Percentiles rank a stretch among this genome's conserved stretches.
Conservation (phyloP, 2,113 vertebrate species). For the Myrmophylax atrothorax region DNA sequence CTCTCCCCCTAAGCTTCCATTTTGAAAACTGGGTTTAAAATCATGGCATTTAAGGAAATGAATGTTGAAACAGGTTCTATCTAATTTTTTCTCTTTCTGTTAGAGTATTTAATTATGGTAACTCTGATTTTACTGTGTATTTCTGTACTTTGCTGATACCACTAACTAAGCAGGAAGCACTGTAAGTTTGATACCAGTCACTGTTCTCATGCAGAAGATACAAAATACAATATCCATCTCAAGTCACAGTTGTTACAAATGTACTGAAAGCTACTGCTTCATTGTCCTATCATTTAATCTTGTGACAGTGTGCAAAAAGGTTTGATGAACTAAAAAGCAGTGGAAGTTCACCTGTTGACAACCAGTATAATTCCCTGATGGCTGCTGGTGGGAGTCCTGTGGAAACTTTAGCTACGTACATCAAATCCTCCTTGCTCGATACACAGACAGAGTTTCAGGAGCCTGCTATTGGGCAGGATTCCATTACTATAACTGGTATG, state of each 20-base stretch:
- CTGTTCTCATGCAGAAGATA: background rate
- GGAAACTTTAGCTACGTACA: conserved; percentile 82
- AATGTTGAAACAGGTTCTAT: background rate
- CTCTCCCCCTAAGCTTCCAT: background rate
- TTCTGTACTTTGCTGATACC: background rate
- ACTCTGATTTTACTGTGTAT: background rate
- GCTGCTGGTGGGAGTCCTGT: conserved; percentile 78
- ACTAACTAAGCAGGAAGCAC: background rate
- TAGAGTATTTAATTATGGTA: background rate
- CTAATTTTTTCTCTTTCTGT: background rate
- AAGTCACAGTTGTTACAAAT: background rate
- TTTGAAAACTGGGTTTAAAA: background rate
- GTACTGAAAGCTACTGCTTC: conserved; percentile 22
- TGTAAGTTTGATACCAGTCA: background rate
- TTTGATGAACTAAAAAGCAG: conserved; percentile 93
- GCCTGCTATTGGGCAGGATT: conserved; percentile 75
- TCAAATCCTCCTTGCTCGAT: conserved; percentile 83
- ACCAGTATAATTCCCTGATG: conserved; percentile 85
- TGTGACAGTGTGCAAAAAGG: conserved; percentile 88
- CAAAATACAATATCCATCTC: background rate
- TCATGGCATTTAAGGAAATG: background rate
- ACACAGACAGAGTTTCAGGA: conserved; percentile 76
- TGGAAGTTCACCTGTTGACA: conserved; percentile 86
- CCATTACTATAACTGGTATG: conserved; percentile 82
- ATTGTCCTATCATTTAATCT: conserved; percentile 56